phyloP scores from a whole-genome alignment of 2,888 invertebrate genomes.

The Synergus gifuensis region DNA sequence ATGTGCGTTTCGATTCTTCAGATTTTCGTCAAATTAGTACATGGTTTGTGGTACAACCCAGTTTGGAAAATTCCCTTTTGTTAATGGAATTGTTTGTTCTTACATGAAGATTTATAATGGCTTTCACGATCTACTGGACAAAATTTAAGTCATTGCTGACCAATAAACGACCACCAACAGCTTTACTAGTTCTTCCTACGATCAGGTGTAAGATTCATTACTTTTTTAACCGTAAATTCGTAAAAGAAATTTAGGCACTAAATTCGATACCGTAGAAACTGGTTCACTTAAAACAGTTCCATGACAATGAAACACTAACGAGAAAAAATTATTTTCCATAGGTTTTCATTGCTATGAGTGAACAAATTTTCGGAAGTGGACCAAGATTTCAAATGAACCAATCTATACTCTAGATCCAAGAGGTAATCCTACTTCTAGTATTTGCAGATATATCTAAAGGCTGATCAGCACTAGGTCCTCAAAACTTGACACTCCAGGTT shows the following conservation, averaged over 20 bases:
- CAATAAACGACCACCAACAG: neutral
- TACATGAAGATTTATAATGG: too few species aligned
- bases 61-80: slow-evolving; percentile 7
- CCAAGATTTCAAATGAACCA: neutral
- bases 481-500: neutral
- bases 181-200: neutral
- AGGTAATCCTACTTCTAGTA: neutral
- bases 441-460: slow-evolving; percentile 10
- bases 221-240: slow-evolving; percentile 10
- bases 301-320: neutral
- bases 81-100: neutral
- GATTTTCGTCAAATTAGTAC: neutral
- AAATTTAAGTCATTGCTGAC: too few species aligned
- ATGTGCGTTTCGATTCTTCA: slow-evolving; percentile 28
- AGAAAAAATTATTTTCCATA: too few species aligned
- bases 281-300: neutral
- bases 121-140: too few species aligned
- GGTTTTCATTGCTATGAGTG: neutral
- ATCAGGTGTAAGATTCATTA: slow-evolving; percentile 11
- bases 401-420: neutral
- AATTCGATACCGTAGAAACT: slow-evolving; percentile 10
- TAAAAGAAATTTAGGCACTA: slow-evolving; percentile 36
- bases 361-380: neutral
- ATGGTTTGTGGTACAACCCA: neutral
- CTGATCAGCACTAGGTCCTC: neutral